A percentile compares a stretch with the other conserved stretches of the same genome.
phyloP scores from a whole-genome alignment of 2,113 vertebrate species.

The Eira barbara region DNA sequence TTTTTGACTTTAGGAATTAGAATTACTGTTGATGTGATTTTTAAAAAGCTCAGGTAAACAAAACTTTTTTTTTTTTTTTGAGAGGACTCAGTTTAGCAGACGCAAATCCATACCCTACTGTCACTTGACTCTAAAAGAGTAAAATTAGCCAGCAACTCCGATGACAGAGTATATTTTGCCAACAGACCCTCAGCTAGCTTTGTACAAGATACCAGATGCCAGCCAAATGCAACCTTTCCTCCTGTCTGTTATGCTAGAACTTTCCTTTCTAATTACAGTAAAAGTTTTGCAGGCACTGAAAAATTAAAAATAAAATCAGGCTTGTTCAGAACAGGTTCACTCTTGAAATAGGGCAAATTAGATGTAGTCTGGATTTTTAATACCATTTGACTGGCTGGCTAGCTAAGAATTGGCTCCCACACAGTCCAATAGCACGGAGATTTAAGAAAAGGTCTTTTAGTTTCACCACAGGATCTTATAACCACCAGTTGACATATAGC shows the following conservation, averaged over 20 bases:
- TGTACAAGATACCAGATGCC: neutral
- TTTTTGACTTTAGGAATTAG: neutral
- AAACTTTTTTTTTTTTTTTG: neutral
- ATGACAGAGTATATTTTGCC: neutral
- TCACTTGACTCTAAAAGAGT: neutral
- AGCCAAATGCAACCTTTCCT: neutral
- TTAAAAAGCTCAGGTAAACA: neutral
- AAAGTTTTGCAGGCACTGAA: constrained; percentile 25
- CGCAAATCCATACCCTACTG: neutral
- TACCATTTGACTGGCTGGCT: neutral
- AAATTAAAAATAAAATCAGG: constrained; percentile 42
- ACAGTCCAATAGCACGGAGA: neutral
- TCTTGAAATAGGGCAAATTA: constrained; percentile 55
- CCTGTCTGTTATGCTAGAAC: neutral
- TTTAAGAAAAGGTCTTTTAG: constrained; percentile 24
- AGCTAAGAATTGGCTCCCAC: neutral
- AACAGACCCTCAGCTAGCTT: neutral
- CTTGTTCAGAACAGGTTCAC: constrained; percentile 30
- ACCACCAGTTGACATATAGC: neutral
- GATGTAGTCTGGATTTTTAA: constrained; percentile 40
- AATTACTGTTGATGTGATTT: neutral
- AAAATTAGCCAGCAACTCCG: neutral
- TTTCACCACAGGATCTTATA: neutral
- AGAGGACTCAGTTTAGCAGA: neutral
- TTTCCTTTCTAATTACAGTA: constrained; percentile 59